These are phyloP conservation scores for Leptinotarsa defecta DNA, from an alignment of 1,140 invertebrate genomes.

Conservation along the genomic window DNA sequence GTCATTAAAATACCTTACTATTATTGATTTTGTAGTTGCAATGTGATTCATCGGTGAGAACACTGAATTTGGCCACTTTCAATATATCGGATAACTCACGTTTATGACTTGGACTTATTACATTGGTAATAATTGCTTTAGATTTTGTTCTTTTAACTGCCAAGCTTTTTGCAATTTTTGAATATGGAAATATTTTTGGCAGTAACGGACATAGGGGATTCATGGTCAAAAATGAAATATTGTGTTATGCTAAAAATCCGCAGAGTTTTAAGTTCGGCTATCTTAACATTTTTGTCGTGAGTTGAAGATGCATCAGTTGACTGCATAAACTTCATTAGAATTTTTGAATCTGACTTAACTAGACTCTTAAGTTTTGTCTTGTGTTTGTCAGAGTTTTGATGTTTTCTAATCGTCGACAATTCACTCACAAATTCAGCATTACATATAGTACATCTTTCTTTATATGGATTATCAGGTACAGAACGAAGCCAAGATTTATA, in stretches of 20 bases:
- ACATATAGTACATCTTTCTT: not conserved
- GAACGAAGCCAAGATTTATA: not conserved
- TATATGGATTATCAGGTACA: not conserved
- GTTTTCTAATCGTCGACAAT: slow-evolving; percentile 3
- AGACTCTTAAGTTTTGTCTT: not conserved
- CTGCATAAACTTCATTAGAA: no score
- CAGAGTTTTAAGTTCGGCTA: slow-evolving; percentile 29
- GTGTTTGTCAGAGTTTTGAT: slow-evolving; percentile 15
- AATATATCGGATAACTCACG: slow-evolving; percentile 2
- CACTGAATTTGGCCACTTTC: slow-evolving; percentile 29
- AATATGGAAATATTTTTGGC: slow-evolving; percentile 25
- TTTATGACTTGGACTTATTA: slow-evolving; percentile 25
- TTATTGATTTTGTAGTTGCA: slow-evolving; percentile 22
- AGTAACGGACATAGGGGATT: slow-evolving; percentile 23
- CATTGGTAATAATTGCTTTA: slow-evolving; percentile 25
- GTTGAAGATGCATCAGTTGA: no score
- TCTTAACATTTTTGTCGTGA: not conserved
- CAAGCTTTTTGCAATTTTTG: slow-evolving; percentile 27
- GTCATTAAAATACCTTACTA: slow-evolving; percentile 47
- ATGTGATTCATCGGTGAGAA: slow-evolving; percentile 34
- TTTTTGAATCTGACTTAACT: not conserved
- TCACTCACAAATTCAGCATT: slow-evolving; percentile 6
- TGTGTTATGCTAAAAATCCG: slow-evolving; percentile 34
- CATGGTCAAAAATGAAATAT: slow-evolving; percentile 26
- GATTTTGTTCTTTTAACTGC: slow-evolving; percentile 22